These are phyloP conservation scores for Corythornis madagascariensis DNA, from an alignment of 2,113 vertebrate species.

Conservation along the genomic window DNA sequence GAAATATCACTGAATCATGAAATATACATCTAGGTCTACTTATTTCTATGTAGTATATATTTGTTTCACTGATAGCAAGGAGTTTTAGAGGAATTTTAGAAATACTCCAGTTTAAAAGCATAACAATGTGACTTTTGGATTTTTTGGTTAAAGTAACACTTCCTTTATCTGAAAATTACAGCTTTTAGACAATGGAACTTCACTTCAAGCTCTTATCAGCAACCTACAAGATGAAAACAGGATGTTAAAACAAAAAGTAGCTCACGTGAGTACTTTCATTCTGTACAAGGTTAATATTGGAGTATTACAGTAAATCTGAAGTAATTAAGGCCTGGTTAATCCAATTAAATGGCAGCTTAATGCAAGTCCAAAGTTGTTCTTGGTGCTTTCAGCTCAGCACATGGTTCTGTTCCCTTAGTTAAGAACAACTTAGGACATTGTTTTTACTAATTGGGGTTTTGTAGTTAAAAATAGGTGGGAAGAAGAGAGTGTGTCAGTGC, in stretches of 20 bases:
- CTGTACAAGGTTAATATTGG: background rate
- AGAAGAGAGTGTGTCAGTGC: background rate
- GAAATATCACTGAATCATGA: background rate
- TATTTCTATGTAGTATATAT: background rate
- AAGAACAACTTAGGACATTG: background rate
- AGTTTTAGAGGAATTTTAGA: background rate
- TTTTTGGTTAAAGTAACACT: slow-evolving; percentile 6
- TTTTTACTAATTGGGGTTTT: background rate
- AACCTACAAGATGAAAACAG: slow-evolving; percentile 88
- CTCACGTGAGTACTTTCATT: slow-evolving; percentile 82
- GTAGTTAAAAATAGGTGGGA: background rate
- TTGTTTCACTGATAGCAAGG: background rate
- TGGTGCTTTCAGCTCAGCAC: background rate
- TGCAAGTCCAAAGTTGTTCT: background rate
- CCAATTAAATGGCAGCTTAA: background rate
- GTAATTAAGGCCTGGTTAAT: background rate
- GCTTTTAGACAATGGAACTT: slow-evolving; percentile 50
- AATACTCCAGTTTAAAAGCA: background rate
- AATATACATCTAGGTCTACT: background rate
- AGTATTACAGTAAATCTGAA: background rate
- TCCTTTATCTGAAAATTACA: slow-evolving; percentile 41
- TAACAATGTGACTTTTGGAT: background rate
- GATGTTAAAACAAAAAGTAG: slow-evolving; percentile 85
- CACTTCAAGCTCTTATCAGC: slow-evolving; percentile 56
- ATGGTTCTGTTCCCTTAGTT: background rate